Base-by-base conservation (phyloP, 2,888 invertebrate species). In the Trissolcus brochymenae region DNA sequence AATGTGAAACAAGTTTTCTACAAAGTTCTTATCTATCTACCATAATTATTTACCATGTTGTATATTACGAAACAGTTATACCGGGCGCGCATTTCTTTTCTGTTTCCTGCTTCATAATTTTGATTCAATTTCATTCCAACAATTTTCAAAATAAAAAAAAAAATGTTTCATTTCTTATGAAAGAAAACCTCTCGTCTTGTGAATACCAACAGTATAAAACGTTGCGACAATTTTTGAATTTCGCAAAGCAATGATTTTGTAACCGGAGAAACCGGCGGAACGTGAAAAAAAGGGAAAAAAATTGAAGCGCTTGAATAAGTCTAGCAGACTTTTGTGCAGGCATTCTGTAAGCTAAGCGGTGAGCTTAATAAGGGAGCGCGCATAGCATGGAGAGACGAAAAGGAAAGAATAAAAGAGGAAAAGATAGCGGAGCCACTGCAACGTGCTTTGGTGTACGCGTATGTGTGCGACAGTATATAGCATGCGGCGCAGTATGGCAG, bases 401-500 rank as follows among this genome's bases (percentile, higher is more conserved):
- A 56, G 61, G 46, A 73, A 66, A 25, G 66, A 54, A 64, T 56
- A 53, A 64, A 70, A 53, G 57, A 73, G 62, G 66, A 62, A 65
- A 65, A 67, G 62, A 61, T 67, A 55, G 76, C 65, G 67, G 61
- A 16, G 64, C 17, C 14, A 14, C 61, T 62, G 57, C 57, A 59
- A 56, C 56, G 66, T 65, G 59, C 54, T 57, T 74, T 60, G 61
- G 65, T 76, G 67, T 75, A 61, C 50, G 77, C 75, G 76, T 57
- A n/a, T n/a, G 54, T 60, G 67, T 70, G 76, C 59, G 64, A 74
- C 59, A 59, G 53, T 67, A 41, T 67, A 41, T 53, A 46, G 57
- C 64, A 71, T 64, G 49, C 76, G 74, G 81, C 78, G 81, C 83
- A 86, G 83, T 86, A 82, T 86, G 86, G 85, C 86, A 86, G 86